Conservation (phyloP, 1,140 invertebrate species). For the Leptinotarsa lineolata region DNA sequence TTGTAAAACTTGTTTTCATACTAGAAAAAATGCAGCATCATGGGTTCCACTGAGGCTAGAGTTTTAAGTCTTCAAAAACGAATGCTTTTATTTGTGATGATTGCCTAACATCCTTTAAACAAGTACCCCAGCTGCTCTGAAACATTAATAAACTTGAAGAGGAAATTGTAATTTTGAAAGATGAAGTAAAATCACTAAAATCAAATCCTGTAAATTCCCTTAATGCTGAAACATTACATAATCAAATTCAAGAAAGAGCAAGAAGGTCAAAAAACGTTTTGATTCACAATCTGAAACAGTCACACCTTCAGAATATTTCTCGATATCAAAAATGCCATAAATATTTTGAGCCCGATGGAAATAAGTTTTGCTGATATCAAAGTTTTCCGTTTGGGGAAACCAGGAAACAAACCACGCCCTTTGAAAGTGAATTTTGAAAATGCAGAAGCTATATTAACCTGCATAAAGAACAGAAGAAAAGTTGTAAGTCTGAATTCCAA, state of each 20-base stretch:
- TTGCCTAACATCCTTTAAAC: neutral
- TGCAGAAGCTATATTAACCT: neutral
- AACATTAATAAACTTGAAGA: neutral
- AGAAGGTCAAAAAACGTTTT: neutral
- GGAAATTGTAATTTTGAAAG: no score
- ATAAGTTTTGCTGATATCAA: no score
- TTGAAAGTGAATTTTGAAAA: neutral
- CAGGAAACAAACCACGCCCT: neutral
- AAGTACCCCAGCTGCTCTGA: neutral
- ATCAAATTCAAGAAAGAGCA: neutral
- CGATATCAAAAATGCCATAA: no score
- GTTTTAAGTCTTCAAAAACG: neutral
- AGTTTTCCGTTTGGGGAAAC: no score
- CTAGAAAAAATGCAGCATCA: no score
- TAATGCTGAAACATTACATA: neutral
- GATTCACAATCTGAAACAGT: no score
- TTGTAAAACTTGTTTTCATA: no score
- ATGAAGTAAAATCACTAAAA: no score
- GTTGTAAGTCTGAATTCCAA: no score
- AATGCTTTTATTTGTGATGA: conserved; percentile 2
- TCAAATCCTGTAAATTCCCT: no score
- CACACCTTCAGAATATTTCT: neutral
- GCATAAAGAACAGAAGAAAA: no score
- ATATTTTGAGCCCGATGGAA: no score
- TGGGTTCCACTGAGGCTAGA: neutral